Percentiles rank a stretch among this genome's conserved stretches.
Conservation (phyloP, 2,797 vertebrate genomes). For the Anisognathus igniventris region DNA sequence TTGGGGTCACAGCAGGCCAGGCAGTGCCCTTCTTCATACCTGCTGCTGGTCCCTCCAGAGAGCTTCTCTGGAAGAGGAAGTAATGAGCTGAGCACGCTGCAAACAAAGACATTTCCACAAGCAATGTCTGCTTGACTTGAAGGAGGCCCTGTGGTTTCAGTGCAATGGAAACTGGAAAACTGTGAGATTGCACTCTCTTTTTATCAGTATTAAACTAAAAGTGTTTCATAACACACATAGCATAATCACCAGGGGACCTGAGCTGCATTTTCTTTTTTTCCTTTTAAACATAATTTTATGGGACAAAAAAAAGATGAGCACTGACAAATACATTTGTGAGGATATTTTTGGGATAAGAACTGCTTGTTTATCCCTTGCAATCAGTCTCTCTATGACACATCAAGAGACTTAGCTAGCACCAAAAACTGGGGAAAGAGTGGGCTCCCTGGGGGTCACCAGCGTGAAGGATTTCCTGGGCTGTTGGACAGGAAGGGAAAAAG, state of each 20-base stretch:
- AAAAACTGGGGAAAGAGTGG: background rate
- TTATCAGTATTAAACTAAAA: background rate
- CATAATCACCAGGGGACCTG: background rate
- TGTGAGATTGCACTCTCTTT: background rate
- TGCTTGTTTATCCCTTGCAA: background rate
- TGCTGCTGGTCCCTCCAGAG: background rate
- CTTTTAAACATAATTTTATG: background rate
- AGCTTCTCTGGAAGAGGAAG: background rate
- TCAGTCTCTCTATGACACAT: background rate
- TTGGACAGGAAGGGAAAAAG: background rate
- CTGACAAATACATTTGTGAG: background rate
- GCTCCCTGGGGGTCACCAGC: background rate
- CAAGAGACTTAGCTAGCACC: background rate
- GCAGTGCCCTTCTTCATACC: background rate
- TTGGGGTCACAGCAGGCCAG: background rate
- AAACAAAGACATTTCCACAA: background rate
- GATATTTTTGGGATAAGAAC: background rate
- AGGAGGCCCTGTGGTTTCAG: background rate
- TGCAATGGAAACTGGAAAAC: background rate
- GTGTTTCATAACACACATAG: background rate
- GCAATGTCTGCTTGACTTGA: background rate
- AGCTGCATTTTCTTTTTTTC: background rate
- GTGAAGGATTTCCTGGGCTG: background rate
- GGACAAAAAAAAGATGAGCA: background rate
- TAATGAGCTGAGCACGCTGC: background rate